phyloP scores from a whole-genome alignment of 2,113 vertebrate species.

The Dolichallabes microphthalmus region DNA sequence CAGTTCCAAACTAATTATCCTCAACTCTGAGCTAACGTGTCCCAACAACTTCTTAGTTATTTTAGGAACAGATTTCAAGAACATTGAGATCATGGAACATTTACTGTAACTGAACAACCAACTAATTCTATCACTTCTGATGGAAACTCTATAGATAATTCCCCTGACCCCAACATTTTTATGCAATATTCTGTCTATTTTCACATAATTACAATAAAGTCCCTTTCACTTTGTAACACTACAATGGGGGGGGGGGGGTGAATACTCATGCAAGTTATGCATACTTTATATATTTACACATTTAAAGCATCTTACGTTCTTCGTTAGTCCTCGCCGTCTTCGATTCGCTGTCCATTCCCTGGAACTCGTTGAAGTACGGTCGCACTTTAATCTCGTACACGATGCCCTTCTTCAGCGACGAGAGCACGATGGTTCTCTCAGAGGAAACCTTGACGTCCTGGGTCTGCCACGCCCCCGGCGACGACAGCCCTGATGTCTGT shows the following conservation, averaged over 20 bases:
- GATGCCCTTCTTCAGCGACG: slow-evolving; percentile 88
- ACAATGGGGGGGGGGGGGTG: too few relatives aligned
- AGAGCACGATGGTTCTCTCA: slow-evolving; percentile 83
- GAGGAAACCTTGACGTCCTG: slow-evolving; percentile 90
- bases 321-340: slow-evolving; percentile 89
- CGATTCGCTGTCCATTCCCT: slow-evolving; percentile 96
- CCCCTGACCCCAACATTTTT: not conserved
- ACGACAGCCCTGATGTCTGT: slow-evolving; percentile 83
- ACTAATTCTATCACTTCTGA: not conserved
- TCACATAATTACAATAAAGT: not conserved
- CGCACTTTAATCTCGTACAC: slow-evolving; percentile 95
- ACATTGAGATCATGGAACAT: not conserved
- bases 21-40: too few relatives aligned
- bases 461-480: slow-evolving; percentile 83
- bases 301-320: slow-evolving; percentile 77
- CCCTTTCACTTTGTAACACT: not conserved
- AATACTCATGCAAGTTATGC: not conserved
- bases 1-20: not conserved
- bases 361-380: slow-evolving; percentile 98
- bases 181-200: not conserved
- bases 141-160: not conserved
- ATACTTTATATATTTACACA: not conserved
- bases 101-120: too few relatives aligned
- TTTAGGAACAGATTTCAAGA: not conserved
- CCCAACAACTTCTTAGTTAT: not conserved